Conservation (phyloP, 2,888 invertebrate genomes). For the Tiliacea citrago region DNA sequence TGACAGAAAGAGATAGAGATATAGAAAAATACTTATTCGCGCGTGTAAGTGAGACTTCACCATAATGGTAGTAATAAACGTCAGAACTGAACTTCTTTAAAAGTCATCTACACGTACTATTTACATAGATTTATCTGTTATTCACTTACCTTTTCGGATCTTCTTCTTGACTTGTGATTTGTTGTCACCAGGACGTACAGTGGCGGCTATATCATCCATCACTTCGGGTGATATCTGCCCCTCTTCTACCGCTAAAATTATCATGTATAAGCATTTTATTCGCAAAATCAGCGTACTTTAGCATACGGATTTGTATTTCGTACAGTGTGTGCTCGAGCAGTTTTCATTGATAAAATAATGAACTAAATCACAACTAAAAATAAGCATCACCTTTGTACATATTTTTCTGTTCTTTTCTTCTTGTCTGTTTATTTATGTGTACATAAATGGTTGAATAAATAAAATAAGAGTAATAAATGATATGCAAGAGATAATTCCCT, state of each 20-base stretch:
- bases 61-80: neutral
- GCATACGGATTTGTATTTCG: neutral
- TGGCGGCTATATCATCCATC: conserved; percentile 32
- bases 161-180: conserved; percentile 40
- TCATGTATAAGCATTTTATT: neutral
- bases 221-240: conserved; percentile 24
- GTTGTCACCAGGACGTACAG: conserved; percentile 29
- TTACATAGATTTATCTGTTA: neutral
- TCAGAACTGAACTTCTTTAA: neutral
- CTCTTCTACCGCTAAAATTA: conserved; percentile 29
- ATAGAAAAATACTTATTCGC: neutral
- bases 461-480: neutral
- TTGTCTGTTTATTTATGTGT: too few relatives aligned
- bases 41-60: neutral
- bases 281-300: too few relatives aligned
- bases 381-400: too few relatives aligned
- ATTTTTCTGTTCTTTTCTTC: too few relatives aligned
- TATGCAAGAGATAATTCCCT: neutral
- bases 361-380: neutral
- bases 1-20: neutral
- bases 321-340: neutral
- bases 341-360: neutral
- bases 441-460: too few relatives aligned
- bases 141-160: conserved; percentile 24
- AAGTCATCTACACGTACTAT: neutral